A percentile compares a stretch with the other conserved stretches of the same genome.
These are phyloP conservation scores for Oasisia sp. DNA, from an alignment of 2,888 invertebrate species.

Conservation along the genomic window DNA sequence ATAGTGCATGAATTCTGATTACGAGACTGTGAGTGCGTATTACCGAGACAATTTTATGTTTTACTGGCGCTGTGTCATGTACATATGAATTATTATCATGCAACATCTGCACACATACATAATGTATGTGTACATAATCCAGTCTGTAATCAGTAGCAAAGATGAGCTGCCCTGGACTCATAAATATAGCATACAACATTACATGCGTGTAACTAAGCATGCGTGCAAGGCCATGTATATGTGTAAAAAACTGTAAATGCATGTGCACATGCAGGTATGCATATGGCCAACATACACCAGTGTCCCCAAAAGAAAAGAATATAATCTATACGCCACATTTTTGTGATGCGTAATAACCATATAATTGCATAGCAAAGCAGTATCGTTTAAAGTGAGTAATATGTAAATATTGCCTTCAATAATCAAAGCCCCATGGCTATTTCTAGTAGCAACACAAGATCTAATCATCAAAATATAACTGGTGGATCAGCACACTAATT, in stretches of 20 bases:
- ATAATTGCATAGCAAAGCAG: not conserved
- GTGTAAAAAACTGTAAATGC: not conserved
- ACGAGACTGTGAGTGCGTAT: not conserved
- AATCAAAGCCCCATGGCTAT: too few species aligned
- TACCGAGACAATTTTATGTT: not conserved
- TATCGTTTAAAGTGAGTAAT: too few species aligned
- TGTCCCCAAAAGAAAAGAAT: not conserved
- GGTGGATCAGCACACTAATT: too few species aligned
- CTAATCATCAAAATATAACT: too few species aligned
- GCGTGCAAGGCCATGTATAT: not conserved
- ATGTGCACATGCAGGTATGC: not conserved
- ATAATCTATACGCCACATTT: not conserved
- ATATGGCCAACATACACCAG: not conserved
- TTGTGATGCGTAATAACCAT: not conserved
- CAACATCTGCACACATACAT: conserved; percentile 10
- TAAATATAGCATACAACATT: not conserved
- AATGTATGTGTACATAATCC: not conserved
- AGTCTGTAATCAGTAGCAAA: not conserved
- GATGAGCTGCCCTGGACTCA: not conserved
- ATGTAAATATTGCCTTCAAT: too few species aligned
- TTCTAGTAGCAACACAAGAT: too few species aligned
- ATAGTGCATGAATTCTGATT: not conserved
- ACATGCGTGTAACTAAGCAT: not conserved
- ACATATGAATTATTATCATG: not conserved
- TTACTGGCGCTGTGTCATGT: not conserved